Evolutionary conservation across 2,113 vertebrate genomes (phyloP).

Genomic region (Pterocles orientalis): DNA sequence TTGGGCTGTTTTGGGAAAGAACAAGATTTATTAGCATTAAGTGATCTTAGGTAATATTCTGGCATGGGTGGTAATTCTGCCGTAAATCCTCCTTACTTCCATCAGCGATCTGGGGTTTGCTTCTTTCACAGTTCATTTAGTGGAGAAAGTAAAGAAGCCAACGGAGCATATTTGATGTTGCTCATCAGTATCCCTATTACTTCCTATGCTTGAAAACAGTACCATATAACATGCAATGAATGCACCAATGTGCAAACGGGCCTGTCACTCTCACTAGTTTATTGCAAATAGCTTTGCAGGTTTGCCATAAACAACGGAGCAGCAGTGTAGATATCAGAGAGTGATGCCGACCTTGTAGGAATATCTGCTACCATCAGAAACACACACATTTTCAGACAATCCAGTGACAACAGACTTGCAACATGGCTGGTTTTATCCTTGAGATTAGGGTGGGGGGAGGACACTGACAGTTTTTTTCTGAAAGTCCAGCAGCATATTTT

Average conservation of each 20-base stretch:
- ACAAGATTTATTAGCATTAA: background rate
- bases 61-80: background rate
- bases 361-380: background rate
- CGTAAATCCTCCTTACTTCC: background rate
- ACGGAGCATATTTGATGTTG: background rate
- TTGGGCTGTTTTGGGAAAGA: background rate
- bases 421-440: background rate
- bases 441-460: fast-evolving
- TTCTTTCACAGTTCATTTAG: background rate
- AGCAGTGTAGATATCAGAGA: background rate
- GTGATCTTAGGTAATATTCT: slow-evolving; percentile 11
- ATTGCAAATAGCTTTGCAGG: background rate
- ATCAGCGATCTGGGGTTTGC: background rate
- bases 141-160: background rate
- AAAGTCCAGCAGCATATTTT: background rate
- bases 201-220: background rate
- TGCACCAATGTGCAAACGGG: background rate
- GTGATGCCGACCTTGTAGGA: background rate
- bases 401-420: background rate
- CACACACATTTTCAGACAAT: background rate
- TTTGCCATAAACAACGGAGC: fast-evolving
- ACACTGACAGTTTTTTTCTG: background rate
- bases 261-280: background rate
- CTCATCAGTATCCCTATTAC: background rate
- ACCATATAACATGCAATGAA: fast-evolving